A percentile compares a stretch with the other conserved stretches of the same genome.
phyloP scores from a whole-genome alignment of 1,140 invertebrate species.

The Varroa destructor region DNA sequence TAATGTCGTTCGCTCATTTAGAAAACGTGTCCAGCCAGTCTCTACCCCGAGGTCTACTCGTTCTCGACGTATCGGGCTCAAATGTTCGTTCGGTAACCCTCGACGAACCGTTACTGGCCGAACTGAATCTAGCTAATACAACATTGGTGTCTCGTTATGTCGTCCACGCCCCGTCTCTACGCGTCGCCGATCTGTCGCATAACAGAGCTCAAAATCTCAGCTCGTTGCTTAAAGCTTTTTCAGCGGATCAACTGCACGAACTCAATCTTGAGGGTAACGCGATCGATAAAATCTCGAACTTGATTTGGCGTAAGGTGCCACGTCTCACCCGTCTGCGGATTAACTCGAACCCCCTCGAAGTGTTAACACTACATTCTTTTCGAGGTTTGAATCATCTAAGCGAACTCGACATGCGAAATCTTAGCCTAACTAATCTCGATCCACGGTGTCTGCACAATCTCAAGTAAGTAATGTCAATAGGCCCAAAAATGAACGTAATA shows the following conservation, averaged over 20 bases:
- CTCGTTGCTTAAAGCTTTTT: constrained; percentile 13
- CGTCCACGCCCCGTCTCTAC: neutral
- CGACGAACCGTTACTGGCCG: constrained; percentile 7
- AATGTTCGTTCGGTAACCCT: constrained; percentile 1
- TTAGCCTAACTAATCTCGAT: constrained; percentile 24
- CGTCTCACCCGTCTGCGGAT: neutral
- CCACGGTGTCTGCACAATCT: constrained; percentile 21
- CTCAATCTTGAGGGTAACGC: constrained; percentile 18
- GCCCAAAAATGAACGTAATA: too few relatives aligned
- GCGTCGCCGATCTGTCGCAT: constrained; percentile 6
- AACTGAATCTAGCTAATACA: constrained; percentile 4
- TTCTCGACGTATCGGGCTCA: constrained; percentile 12
- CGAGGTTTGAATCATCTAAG: constrained; percentile 8
- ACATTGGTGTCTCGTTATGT: constrained; percentile 1
- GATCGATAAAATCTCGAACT: constrained; percentile 11
- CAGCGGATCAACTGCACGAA: constrained; percentile 7
- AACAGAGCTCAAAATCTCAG: neutral
- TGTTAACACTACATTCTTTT: constrained; percentile 14
- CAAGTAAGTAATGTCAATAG: neutral
- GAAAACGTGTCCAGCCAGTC: neutral
- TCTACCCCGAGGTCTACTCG: neutral
- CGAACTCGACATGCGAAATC: constrained; percentile 28
- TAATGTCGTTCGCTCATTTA: neutral
- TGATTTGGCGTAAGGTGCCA: constrained; percentile 15
- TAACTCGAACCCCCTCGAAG: constrained; percentile 21